Evolutionary conservation across 2,888 invertebrate species (phyloP).

Genomic region (Epistrophella euchroma): DNA sequence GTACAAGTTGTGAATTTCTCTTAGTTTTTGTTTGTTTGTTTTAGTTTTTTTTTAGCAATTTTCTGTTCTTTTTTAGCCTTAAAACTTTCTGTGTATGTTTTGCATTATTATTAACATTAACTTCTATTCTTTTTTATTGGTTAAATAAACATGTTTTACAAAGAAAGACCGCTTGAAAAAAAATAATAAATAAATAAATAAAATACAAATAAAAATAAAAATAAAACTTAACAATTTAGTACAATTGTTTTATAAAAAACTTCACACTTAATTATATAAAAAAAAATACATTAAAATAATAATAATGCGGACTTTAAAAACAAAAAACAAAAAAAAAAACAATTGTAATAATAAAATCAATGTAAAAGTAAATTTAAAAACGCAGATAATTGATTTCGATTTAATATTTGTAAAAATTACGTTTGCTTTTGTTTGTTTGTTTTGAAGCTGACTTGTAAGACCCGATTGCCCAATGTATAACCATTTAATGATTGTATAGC

Average conservation of each 20-base stretch:
- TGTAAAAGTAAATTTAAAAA: conserved; percentile 73
- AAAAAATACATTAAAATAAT: background rate
- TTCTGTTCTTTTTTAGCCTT: conserved; percentile 29
- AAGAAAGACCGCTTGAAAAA: conserved; percentile 66
- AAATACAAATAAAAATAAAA: conserved; percentile 16
- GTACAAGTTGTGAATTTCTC: conserved; percentile 57
- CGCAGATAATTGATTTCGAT: conserved; percentile 74
- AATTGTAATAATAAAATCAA: conserved; percentile 66
- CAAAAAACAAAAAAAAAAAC: conserved; percentile 3
- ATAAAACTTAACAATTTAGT: conserved; percentile 41
- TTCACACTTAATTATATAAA: conserved; percentile 18
- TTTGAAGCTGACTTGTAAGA: conserved; percentile 99
- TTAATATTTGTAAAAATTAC: conserved; percentile 81
- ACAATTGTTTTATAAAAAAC: conserved; percentile 26
- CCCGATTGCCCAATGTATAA: conserved; percentile 96
- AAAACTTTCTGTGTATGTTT: conserved; percentile 23
- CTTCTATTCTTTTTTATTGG: conserved; percentile 35
- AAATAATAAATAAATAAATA: conserved; percentile 48
- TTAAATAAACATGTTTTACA: conserved; percentile 51
- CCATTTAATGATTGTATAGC: conserved; percentile 98
- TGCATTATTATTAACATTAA: conserved; percentile 60
- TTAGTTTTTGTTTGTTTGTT: background rate
- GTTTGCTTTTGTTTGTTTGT: conserved; percentile 92
- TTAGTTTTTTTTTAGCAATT: conserved; percentile 13
- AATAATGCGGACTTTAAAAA: conserved; percentile 6